Evolutionary conservation across 64 coral and sea anemone genomes (phyloP).

Genomic region (Stichodactyla mertensii): DNA sequence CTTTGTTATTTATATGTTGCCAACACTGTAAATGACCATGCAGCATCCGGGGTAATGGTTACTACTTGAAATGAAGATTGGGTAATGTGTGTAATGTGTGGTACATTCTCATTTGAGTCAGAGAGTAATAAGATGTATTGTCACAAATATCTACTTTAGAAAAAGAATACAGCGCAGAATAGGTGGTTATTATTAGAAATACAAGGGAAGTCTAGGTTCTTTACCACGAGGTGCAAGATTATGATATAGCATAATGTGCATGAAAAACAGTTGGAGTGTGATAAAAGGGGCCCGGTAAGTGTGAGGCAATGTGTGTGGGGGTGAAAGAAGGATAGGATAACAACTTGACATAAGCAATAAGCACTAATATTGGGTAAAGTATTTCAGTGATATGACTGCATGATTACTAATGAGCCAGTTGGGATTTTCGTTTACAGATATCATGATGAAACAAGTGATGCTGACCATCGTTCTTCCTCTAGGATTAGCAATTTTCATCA

Average conservation of each 20-base stretch:
- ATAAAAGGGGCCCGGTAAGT: too few relatives aligned
- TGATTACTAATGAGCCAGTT: background rate
- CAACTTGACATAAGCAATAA: too few relatives aligned
- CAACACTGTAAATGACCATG: background rate
- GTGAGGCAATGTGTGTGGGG: too few relatives aligned
- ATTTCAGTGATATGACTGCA: background rate
- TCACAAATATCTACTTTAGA: too few relatives aligned
- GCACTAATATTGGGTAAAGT: too few relatives aligned
- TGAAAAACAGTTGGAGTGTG: too few relatives aligned
- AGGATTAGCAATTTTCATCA: background rate
- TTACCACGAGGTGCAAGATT: background rate
- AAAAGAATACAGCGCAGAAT: background rate
- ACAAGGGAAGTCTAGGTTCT: background rate
- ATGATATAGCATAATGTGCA: too few relatives aligned
- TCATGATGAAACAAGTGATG: background rate
- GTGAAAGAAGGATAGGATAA: too few relatives aligned
- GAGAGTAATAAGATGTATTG: too few relatives aligned
- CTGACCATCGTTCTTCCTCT: slow-evolving; percentile 23
- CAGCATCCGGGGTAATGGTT: background rate
- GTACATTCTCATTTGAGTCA: too few relatives aligned
- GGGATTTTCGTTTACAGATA: slow-evolving; percentile 5
- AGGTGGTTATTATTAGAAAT: background rate
- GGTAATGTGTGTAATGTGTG: too few relatives aligned
- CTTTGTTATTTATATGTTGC: background rate
- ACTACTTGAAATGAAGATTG: background rate